Evolutionary conservation across 2,113 vertebrate species (phyloP).

Genomic region (Actinemys pallida): DNA sequence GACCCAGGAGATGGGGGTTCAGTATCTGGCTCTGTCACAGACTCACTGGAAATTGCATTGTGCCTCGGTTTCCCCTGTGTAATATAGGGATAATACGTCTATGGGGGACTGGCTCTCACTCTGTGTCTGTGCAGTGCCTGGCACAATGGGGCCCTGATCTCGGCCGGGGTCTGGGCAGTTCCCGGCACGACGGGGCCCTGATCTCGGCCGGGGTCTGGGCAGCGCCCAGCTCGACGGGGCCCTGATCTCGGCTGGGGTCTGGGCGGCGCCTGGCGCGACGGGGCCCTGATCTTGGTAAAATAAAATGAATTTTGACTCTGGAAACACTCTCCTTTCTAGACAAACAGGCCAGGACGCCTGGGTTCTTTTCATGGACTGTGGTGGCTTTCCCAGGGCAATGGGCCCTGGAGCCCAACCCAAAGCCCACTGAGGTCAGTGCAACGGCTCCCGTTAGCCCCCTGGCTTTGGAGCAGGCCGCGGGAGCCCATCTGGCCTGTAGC

Average conservation of each 20-base stretch:
- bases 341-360: no score
- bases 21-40: neutral
- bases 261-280: fast-evolving
- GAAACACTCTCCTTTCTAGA: neutral
- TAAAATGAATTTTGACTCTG: neutral
- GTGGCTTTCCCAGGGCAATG: neutral
- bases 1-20: neutral
- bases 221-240: fast-evolving
- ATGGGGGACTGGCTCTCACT: neutral
- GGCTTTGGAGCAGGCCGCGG: neutral
- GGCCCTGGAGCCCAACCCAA: neutral
- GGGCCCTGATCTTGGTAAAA: neutral
- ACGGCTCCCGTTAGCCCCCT: neutral
- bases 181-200: neutral
- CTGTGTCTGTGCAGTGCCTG: neutral
- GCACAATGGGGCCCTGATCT: no score
- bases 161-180: fast-evolving
- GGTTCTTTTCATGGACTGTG: neutral
- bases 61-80: neutral
- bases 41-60: neutral
- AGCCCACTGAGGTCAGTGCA: neutral
- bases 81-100: neutral
- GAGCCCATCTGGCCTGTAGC: no score
- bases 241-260: fast-evolving
- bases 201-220: neutral